phyloP scores from a whole-genome alignment of 37 sponge, comb jelly and placozoan genomes.

The Cladorhizidae sp. region DNA sequence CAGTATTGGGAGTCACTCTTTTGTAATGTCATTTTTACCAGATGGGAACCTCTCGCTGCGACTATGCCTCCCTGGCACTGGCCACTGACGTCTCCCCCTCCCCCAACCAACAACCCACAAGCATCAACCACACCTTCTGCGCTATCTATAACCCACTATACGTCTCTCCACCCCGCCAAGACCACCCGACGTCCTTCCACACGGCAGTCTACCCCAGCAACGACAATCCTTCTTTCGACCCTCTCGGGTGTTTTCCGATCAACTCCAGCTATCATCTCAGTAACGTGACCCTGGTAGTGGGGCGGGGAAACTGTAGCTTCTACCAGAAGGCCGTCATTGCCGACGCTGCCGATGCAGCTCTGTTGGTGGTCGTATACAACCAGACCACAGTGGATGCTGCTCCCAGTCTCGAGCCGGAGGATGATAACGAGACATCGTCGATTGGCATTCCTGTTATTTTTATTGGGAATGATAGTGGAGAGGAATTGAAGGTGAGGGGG shows the following conservation, averaged over 20 bases:
- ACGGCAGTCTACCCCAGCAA: not conserved
- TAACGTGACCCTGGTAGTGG: not conserved
- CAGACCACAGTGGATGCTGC: not conserved
- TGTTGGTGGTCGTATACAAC: conserved; percentile 50
- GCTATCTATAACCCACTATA: conserved; percentile 8
- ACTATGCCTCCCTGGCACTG: not conserved
- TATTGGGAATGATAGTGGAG: conserved; percentile 14
- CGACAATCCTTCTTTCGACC: not conserved
- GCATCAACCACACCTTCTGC: not conserved
- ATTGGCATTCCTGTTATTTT: conserved; percentile 33
- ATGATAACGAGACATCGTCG: not conserved
- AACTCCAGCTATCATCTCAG: not conserved
- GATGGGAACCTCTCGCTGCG: not conserved
- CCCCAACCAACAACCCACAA: not conserved
- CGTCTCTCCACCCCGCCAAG: not conserved
- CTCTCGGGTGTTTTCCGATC: conserved; percentile 1
- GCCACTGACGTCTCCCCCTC: not conserved
- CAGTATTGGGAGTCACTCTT: no score
- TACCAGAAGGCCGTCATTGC: conserved; percentile 33
- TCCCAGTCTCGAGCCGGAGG: not conserved
- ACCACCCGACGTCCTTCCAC: not conserved
- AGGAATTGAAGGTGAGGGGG: conserved; percentile 5
- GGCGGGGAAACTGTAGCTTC: conserved; percentile 52
- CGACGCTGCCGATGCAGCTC: not conserved
- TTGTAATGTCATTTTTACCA: no score